Evolutionary conservation across 2,888 invertebrate species (phyloP).

Genomic region (Spisula subtruncata): DNA sequence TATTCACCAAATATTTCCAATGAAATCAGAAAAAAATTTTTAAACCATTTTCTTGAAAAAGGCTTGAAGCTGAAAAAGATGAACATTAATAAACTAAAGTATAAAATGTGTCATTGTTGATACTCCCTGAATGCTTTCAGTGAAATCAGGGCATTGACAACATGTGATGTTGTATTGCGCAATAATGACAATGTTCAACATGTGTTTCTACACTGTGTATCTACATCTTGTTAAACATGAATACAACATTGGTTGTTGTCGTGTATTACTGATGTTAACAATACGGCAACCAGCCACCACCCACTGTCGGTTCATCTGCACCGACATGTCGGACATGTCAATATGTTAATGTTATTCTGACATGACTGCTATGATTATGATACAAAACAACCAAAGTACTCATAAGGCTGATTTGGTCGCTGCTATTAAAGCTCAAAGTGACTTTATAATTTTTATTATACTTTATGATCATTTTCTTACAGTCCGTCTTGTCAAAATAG

Average conservation of each 20-base stretch:
- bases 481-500: too few relatives aligned
- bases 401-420: too few relatives aligned
- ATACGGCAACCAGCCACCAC: not conserved
- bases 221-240: not conserved
- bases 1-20: too few relatives aligned
- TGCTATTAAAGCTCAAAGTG: not conserved
- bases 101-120: too few relatives aligned
- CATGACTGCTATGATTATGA: not conserved
- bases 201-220: not conserved
- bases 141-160: too few relatives aligned
- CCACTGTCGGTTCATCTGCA: not conserved
- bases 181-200: not conserved
- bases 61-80: not conserved
- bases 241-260: not conserved
- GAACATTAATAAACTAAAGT: too few relatives aligned
- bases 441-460: too few relatives aligned
- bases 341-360: not conserved
- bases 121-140: too few relatives aligned
- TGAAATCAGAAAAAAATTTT: too few relatives aligned
- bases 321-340: not conserved
- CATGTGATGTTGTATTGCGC: not conserved
- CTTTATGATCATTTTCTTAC: too few relatives aligned
- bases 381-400: too few relatives aligned
- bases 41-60: not conserved
- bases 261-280: not conserved